Percentiles rank a stretch among this genome's conserved stretches.
phyloP scores from a whole-genome alignment of 2,113 vertebrate genomes.

The Vireo altiloquus region DNA sequence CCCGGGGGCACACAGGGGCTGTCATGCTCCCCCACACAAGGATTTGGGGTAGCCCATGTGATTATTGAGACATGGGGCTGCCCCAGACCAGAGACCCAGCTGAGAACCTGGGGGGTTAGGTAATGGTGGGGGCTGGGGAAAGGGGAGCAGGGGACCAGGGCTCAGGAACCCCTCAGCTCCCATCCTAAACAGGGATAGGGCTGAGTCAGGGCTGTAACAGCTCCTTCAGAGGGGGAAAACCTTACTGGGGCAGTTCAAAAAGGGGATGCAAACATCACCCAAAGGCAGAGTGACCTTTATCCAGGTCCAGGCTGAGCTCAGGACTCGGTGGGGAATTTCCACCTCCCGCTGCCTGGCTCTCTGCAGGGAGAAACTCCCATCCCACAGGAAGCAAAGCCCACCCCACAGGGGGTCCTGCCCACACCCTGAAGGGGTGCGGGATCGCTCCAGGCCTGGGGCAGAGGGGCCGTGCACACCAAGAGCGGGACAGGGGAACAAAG shows the following conservation, averaged over 20 bases:
- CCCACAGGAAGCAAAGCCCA: neutral
- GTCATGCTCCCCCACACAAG: neutral
- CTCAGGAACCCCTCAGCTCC: neutral
- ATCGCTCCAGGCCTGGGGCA: neutral
- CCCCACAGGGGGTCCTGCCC: neutral
- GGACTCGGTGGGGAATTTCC: neutral
- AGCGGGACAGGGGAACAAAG: neutral
- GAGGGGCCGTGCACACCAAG: neutral
- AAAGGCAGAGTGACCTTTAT: neutral
- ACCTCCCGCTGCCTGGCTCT: neutral
- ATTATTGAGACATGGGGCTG: neutral
- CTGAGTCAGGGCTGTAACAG: neutral
- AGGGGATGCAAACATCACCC: neutral
- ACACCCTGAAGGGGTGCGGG: neutral
- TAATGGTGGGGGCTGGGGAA: neutral
- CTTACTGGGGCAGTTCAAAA: neutral
- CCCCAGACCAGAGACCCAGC: neutral
- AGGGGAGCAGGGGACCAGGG: accelerated
- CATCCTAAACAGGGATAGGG: neutral
- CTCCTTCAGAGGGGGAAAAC: neutral
- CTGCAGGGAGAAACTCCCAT: neutral
- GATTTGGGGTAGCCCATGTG: neutral
- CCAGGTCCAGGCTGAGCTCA: neutral
- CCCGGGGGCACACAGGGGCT: neutral
- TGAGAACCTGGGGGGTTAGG: neutral